phyloP scores from a whole-genome alignment of 2,888 invertebrate species.

The Andrena bucephala region DNA sequence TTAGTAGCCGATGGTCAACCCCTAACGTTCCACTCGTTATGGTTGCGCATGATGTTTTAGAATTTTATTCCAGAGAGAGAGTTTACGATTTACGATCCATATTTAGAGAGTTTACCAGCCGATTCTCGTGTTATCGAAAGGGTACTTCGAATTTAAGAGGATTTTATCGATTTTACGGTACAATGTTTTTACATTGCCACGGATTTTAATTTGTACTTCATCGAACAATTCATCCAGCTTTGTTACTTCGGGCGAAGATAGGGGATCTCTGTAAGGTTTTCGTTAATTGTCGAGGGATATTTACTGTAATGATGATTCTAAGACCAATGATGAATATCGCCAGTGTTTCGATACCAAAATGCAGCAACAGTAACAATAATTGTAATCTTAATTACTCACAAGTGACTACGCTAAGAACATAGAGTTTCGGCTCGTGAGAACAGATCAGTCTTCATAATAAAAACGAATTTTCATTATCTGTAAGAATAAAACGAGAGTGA shows the following conservation, averaged over 20 bases:
- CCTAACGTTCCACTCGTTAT: slow-evolving; percentile 45
- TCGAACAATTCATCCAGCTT: slow-evolving; percentile 3
- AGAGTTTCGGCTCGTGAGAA: no score
- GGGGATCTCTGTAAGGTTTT: not conserved
- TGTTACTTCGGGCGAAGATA: not conserved
- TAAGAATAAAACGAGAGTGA: not conserved
- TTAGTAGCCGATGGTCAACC: slow-evolving; percentile 48
- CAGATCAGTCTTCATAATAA: not conserved
- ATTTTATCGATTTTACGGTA: slow-evolving; percentile 43
- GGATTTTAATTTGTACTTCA: slow-evolving; percentile 13
- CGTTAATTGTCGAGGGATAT: not conserved
- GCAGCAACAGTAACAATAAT: not conserved
- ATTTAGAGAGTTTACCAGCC: slow-evolving; percentile 25
- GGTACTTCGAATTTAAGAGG: slow-evolving; percentile 16
- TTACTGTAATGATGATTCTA: not conserved
- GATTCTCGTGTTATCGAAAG: slow-evolving; percentile 44
- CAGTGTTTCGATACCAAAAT: no score
- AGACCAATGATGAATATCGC: no score
- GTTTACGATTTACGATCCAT: slow-evolving; percentile 36
- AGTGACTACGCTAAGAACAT: no score
- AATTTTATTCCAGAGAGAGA: slow-evolving; percentile 44
- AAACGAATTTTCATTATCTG: not conserved
- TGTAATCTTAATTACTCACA: slow-evolving; percentile 4
- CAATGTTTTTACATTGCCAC: not conserved
- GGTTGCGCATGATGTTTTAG: slow-evolving; percentile 41